Evolutionary conservation across 1,140 invertebrate genomes (phyloP), one percentile per base, ranked within the genome.

Genomic region (Procambarus virginalis): DNA sequence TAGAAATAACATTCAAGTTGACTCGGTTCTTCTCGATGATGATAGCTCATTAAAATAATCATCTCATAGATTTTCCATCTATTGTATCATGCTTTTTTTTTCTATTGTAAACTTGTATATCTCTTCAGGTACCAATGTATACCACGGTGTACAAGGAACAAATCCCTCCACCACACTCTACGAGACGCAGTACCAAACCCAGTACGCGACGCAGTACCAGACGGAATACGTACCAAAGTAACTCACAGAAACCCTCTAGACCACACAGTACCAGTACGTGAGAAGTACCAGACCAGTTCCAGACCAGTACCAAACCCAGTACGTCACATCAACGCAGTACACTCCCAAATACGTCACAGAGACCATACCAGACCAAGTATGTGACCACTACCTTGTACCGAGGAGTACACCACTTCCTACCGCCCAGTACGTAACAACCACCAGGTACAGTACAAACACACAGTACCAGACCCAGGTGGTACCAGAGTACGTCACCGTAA

Each of bases 271-370:
- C 68, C 68, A 73, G 68, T 73, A 34, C 68, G 22, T 34, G 22
- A 73, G 5, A 22, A 22, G 68, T 12, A 20, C 22, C 20, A 73
- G 68, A 73, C 68, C 68, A 73, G 17, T 73, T 20, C 68, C 68
- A 73, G 4, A 73, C 68, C 68, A 73, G 4, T 73, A 73, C 68
- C 68, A 34, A 73, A 73, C 68, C 68, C 68, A 73, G 68, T 73
- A 73, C 68, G n/a, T 73, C 68, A 73, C 68, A 3, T 20, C 68
- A 10, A 73, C 68, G n/a, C 68, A 73, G 10, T 73, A 34, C 68
- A 22, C 5, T 4, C 22, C 68, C 20, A 34, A 22, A 34, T 34
- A 73, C 68, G 17, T 22, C 5, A 73, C 68, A 4, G 12, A 73
- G 68, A 73, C 68, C n/a, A 10, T 73, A 34, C 20, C 68, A 73